Percentiles rank a stretch among this genome's conserved stretches.
These are phyloP conservation scores for Chloroceryle inda DNA, from an alignment of 2,797 vertebrate genomes.

Conservation along the genomic window DNA sequence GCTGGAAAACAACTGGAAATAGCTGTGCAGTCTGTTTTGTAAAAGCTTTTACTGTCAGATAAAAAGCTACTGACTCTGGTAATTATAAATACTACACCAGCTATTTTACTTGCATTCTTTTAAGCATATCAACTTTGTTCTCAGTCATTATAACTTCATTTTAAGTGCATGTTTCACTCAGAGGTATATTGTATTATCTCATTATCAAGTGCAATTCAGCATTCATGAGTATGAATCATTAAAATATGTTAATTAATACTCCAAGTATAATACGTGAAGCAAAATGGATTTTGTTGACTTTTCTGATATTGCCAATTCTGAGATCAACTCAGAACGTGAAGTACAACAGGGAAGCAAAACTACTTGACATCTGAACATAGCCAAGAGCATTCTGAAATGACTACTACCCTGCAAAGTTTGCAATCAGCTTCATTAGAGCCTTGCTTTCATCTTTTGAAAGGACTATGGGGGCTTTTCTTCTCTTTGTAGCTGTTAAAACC, in stretches of 20 bases:
- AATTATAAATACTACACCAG: slow-evolving; percentile 55
- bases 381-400: neutral
- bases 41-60: slow-evolving; percentile 37
- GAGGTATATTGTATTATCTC: neutral
- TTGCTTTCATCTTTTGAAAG: neutral
- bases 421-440: neutral
- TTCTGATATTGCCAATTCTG: neutral
- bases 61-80: neutral
- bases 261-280: neutral
- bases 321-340: neutral
- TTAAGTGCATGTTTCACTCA: neutral
- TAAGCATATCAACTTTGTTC: neutral
- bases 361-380: neutral
- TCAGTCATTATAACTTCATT: neutral
- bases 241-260: neutral
- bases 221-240: neutral
- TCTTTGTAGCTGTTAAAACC: neutral
- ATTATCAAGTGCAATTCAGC: slow-evolving; percentile 15
- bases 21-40: neutral
- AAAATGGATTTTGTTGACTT: neutral
- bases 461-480: neutral
- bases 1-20: neutral
- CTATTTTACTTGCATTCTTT: slow-evolving; percentile 15
- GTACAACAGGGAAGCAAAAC: neutral
- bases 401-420: neutral